These are phyloP conservation scores for Patiria pectinifera DNA, from an alignment of 53 echinoderm and acorn worm genomes.

Conservation along the genomic window DNA sequence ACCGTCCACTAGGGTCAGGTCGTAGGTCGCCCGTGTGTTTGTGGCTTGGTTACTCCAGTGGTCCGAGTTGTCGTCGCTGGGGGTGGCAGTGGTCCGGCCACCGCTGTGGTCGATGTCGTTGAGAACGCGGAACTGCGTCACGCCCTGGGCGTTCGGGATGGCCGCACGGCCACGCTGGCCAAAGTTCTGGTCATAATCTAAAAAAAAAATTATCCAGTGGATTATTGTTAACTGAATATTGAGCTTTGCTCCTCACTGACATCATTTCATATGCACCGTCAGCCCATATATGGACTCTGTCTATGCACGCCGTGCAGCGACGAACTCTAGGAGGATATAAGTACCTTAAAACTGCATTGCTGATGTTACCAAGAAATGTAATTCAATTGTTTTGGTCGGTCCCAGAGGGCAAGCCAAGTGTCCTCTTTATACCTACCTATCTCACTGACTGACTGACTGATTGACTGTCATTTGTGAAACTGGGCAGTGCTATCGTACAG, in stretches of 20 bases:
- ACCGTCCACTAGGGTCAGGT: constrained; percentile 58
- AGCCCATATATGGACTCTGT: too few species aligned
- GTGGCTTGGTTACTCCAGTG: constrained; percentile 43
- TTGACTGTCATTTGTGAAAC: too few species aligned
- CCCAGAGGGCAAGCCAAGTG: too few species aligned
- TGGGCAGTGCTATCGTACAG: too few species aligned
- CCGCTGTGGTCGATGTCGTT: constrained; percentile 60
- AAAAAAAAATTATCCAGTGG: neutral
- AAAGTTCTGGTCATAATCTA: constrained; percentile 61
- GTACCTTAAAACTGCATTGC: too few species aligned
- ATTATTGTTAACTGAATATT: neutral
- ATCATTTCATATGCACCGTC: too few species aligned
- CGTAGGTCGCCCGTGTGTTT: constrained; percentile 45
- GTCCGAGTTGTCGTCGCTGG: constrained; percentile 10
- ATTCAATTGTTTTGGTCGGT: too few species aligned
- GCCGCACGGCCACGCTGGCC: constrained; percentile 50
- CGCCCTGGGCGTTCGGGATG: constrained; percentile 51
- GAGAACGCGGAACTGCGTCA: constrained; percentile 53
- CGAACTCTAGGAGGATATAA: too few species aligned
- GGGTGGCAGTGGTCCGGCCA: constrained; percentile 16
- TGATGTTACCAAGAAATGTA: too few species aligned
- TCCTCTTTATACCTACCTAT: too few species aligned
- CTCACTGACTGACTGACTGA: too few species aligned
- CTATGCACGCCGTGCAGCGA: neutral
- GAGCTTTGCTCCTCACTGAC: too few species aligned